Evolutionary conservation across 2,888 invertebrate species (phyloP).

Genomic region (Machimus rusticus): DNA sequence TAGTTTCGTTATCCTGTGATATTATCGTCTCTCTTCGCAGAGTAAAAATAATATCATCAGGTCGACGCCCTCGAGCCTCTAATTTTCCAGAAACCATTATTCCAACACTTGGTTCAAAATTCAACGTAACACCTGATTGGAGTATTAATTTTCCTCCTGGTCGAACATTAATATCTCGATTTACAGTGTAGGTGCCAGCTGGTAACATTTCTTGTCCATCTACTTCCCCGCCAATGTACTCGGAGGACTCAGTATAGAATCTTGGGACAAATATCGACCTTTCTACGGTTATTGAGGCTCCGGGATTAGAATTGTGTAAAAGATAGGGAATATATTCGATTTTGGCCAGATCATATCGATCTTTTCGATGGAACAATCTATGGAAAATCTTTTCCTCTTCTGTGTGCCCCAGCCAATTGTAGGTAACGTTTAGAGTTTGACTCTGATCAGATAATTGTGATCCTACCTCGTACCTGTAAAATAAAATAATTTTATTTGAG

Average conservation of each 20-base stretch:
- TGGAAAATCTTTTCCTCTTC: conserved; percentile 78
- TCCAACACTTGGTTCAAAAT: conserved; percentile 91
- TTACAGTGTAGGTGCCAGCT: conserved; percentile 89
- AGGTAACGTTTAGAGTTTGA: conserved; percentile 89
- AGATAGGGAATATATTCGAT: conserved; percentile 91
- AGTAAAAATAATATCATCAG: conserved; percentile 81
- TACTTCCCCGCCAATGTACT: conserved; percentile 88
- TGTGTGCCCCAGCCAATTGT: conserved; percentile 88
- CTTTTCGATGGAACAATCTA: conserved; percentile 83
- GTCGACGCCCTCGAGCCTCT: conserved; percentile 80
- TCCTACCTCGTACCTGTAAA: conserved; percentile 83
- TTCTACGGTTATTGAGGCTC: conserved; percentile 81
- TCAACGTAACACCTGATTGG: conserved; percentile 86
- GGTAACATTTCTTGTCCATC: conserved; percentile 85
- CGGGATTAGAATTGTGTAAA: conserved; percentile 87
- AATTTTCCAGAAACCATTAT: conserved; percentile 96
- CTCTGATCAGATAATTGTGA: conserved; percentile 95
- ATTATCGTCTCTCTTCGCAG: conserved; percentile 78
- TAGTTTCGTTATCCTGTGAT: conserved; percentile 70
- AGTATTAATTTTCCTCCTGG: conserved; percentile 92
- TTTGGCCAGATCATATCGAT: conserved; percentile 93
- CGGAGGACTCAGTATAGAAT: conserved; percentile 75
- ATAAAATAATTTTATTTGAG: not conserved
- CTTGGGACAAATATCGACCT: conserved; percentile 80
- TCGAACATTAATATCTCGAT: conserved; percentile 91